phyloP scores from a whole-genome alignment of 1,140 invertebrate species.

The Pseudomyrmex cubaensis region DNA sequence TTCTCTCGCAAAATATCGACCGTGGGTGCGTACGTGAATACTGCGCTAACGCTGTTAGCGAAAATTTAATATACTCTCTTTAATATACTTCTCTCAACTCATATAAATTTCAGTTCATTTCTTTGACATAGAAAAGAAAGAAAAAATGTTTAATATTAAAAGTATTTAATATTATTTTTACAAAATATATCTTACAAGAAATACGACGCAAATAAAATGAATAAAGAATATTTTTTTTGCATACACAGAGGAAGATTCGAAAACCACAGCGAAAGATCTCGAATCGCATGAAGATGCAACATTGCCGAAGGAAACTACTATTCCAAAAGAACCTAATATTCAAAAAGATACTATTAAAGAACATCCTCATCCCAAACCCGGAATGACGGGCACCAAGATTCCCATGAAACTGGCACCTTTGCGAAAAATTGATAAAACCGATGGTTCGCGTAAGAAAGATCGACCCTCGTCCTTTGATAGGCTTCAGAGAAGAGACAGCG shows the following conservation, averaged over 20 bases:
- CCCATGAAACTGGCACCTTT: constrained; percentile 81
- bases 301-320: constrained; percentile 72
- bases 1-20: constrained; percentile 22
- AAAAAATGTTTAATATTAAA: no score
- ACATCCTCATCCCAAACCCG: not conserved
- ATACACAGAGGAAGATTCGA: constrained; percentile 84
- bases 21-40: not conserved
- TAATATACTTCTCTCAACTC: constrained; percentile 16
- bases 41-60: not conserved
- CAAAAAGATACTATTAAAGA: constrained; percentile 28
- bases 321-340: constrained; percentile 11
- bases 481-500: constrained; percentile 64
- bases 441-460: constrained; percentile 62
- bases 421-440: constrained; percentile 70
- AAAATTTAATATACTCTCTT: not conserved
- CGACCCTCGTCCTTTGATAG: constrained; percentile 62
- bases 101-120: not conserved
- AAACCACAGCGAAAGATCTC: constrained; percentile 83
- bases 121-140: no score
- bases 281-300: constrained; percentile 84
- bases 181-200: not conserved
- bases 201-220: constrained; percentile 22
- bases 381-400: constrained; percentile 75
- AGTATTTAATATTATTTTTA: no score
- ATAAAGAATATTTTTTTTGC: constrained; percentile 2